Conservation (phyloP, 2,113 vertebrate species). For the Nannobrachium achirus region DNA sequence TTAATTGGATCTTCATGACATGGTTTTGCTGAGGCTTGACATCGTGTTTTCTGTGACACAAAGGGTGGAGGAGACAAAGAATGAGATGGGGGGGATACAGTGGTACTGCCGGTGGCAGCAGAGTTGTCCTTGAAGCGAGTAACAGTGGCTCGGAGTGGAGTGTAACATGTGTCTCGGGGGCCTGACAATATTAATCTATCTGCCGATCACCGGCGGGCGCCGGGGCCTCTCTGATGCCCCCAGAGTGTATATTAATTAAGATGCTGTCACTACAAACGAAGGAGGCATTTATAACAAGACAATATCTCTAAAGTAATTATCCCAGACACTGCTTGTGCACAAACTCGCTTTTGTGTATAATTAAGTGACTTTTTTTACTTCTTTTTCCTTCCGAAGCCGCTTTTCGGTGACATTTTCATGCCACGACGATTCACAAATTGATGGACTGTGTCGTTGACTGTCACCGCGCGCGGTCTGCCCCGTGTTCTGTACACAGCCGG, state of each 20-base stretch:
- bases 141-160: constrained; percentile 71
- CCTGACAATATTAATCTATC: constrained; percentile 83
- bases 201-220: constrained; percentile 77
- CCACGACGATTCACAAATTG: constrained; percentile 32
- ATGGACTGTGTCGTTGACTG: constrained; percentile 33
- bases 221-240: constrained; percentile 60
- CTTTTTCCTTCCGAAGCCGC: neutral
- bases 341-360: constrained; percentile 62
- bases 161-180: constrained; percentile 74
- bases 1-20: no score
- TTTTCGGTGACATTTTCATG: constrained; percentile 40
- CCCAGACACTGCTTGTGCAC: constrained; percentile 49
- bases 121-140: constrained; percentile 77
- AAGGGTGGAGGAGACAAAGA: no score
- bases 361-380: constrained; percentile 61
- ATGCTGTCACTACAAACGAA: constrained; percentile 73
- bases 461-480: constrained; percentile 26
- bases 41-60: no score
- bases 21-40: no score
- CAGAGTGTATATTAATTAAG: constrained; percentile 80
- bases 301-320: constrained; percentile 78
- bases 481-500: constrained; percentile 3
- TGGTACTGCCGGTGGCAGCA: constrained; percentile 10
- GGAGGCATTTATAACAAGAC: constrained; percentile 78
- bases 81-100: no score